These are phyloP conservation scores for Euplagia quadripunctaria DNA, from an alignment of 2,888 invertebrate genomes.

Conservation along the genomic window DNA sequence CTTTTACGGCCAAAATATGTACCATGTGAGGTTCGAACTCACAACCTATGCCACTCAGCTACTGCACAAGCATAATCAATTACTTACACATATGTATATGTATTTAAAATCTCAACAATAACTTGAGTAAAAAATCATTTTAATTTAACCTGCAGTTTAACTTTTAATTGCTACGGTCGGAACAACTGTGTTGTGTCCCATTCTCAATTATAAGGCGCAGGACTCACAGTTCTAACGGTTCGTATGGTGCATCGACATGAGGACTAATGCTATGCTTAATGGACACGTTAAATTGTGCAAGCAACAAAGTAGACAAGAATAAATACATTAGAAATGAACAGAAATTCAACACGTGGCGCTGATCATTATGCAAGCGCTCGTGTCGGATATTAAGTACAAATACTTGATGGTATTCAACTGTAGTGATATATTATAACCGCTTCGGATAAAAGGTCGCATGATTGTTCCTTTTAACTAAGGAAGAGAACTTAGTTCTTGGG, in stretches of 20 bases:
- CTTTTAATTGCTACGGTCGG: not conserved
- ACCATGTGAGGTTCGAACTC: too few species aligned
- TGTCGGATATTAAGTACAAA: constrained; percentile 43
- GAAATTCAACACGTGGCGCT: constrained; percentile 22
- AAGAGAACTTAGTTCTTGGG: not conserved
- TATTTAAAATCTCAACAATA: not conserved
- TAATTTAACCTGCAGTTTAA: not conserved
- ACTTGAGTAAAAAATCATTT: not conserved
- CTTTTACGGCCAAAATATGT: too few species aligned
- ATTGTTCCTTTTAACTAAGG: not conserved
- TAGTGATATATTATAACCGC: constrained; percentile 13
- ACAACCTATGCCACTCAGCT: not conserved
- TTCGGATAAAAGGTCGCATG: not conserved
- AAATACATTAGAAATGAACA: constrained; percentile 42
- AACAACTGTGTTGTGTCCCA: constrained; percentile 6
- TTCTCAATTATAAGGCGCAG: not conserved
- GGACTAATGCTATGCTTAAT: constrained; percentile 52
- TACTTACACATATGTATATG: not conserved
- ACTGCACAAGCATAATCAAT: not conserved
- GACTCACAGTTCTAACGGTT: constrained; percentile 21
- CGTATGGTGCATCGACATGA: constrained; percentile 32
- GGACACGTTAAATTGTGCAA: constrained; percentile 53
- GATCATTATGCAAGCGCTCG: constrained; percentile 38
- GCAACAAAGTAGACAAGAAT: constrained; percentile 45
- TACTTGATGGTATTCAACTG: constrained; percentile 31